Percentiles rank a stretch among this genome's conserved stretches.
Conservation (phyloP, 1,140 invertebrate species). For the Papilio dardanus region DNA sequence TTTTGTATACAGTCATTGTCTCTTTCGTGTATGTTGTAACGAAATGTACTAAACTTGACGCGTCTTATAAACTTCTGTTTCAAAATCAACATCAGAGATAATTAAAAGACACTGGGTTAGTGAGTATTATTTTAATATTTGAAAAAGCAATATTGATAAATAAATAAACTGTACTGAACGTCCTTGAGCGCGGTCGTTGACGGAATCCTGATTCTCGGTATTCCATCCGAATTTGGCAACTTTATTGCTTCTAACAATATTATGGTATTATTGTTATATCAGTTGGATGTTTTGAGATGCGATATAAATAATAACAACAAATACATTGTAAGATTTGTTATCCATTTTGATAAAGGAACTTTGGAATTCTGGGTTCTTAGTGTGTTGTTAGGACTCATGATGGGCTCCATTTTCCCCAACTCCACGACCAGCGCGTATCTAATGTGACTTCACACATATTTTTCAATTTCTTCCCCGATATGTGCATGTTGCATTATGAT, state of each 20-base stretch:
- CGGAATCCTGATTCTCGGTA: neutral
- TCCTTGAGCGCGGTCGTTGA: neutral
- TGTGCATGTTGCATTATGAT: no score
- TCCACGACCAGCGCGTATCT: no score
- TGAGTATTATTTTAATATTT: neutral
- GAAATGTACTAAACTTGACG: no score
- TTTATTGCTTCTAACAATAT: neutral
- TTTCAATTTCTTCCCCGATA: no score
- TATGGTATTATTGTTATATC: neutral
- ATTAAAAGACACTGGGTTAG: neutral
- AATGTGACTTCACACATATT: no score
- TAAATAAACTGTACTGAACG: neutral
- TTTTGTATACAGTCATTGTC: neutral
- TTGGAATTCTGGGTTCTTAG: no score
- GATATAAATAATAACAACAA: neutral
- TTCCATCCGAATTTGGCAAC: neutral
- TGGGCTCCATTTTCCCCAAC: no score
- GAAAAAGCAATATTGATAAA: neutral
- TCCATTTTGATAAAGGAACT: neutral
- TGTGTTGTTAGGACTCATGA: no score
- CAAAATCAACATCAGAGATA: neutral
- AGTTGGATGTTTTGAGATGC: neutral
- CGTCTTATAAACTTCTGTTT: no score
- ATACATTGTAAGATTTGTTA: neutral
- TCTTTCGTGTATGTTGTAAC: neutral